Evolutionary conservation across 2,113 vertebrate genomes (phyloP), one percentile per base, ranked within the genome.

Genomic region (Spheniscus mendiculus): DNA sequence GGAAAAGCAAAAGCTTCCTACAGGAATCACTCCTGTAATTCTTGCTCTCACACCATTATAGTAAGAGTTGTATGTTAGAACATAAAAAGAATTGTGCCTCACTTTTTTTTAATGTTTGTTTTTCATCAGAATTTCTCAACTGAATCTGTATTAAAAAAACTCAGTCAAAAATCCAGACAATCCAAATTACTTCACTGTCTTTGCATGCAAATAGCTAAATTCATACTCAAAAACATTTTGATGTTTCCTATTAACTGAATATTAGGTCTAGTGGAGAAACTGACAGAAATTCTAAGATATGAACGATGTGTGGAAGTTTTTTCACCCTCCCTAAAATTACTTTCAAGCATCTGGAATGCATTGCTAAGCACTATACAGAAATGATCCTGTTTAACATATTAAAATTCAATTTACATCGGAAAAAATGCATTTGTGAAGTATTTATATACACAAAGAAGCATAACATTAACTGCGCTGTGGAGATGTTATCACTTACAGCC

Each of bases 361-460:
- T 21, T 32, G 47, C 63, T 90, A 63, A 87, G 61, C 66, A 65
- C 86, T 87, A 17, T 7, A 32, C 12, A 77, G 59, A 58, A 95
- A 83, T 67, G 29, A 84, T 92, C 66, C 50, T 90, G 79, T 83
- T 86, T 86, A 95, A 84, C 50, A 15, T 78, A 90, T 90, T 93
- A 97, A 73, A 96, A 96, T 92, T 84, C 94, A 97, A 89, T 91
- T 91, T 92, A 82, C 45, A 50, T 79, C 7, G 8, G 21, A 95
- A 92, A 96, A 95, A 97, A 96, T 67, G 58, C 36, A 74, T 94
- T 94, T 96, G 87, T 91, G 89, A 90, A 90, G 79, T 90, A 92
- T 95, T 89, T 89, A 86, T 95, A 91, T 53, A 53, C 82, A 85
- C 49, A 72, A 82, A 94, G 72, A 45, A 58, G 30, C 29, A 76